These are phyloP conservation scores for Pleuronectes platessa DNA, from an alignment of 2,113 vertebrate genomes.

Conservation along the genomic window DNA sequence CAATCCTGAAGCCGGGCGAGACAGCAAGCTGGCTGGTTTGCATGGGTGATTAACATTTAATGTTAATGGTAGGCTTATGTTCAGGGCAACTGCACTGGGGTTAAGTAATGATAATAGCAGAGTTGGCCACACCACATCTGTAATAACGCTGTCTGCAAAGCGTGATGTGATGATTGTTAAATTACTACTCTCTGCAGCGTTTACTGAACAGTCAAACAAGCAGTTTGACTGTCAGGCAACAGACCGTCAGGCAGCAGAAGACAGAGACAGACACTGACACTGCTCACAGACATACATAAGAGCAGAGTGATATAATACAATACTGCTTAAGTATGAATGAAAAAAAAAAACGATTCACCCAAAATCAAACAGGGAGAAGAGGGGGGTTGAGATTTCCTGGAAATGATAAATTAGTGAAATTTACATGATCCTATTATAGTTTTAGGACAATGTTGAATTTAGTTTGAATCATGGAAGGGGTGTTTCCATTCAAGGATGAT, in stretches of 20 bases:
- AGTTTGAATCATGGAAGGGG: slow-evolving; percentile 45
- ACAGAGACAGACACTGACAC: slow-evolving; percentile 1
- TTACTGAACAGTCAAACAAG: slow-evolving; percentile 66
- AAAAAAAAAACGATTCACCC: slow-evolving; percentile 2
- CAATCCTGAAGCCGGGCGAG: slow-evolving; percentile 7
- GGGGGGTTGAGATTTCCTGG: neutral
- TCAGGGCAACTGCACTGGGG: slow-evolving; percentile 66
- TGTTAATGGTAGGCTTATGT: slow-evolving; percentile 77
- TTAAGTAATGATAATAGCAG: slow-evolving; percentile 79
- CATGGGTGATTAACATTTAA: slow-evolving; percentile 78
- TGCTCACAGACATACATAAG: neutral
- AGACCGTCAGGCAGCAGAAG: slow-evolving; percentile 36
- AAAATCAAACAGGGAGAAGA: neutral
- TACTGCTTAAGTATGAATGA: neutral
- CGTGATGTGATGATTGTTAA: slow-evolving; percentile 70
- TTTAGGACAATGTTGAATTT: slow-evolving; percentile 53
- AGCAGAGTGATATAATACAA: neutral
- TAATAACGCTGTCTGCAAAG: slow-evolving; percentile 79
- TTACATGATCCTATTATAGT: slow-evolving; percentile 33
- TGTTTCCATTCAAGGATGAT: slow-evolving; percentile 63
- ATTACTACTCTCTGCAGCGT: slow-evolving; percentile 67
- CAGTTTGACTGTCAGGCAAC: slow-evolving; percentile 51
- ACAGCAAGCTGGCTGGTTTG: slow-evolving; percentile 49
- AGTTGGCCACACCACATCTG: slow-evolving; percentile 71
- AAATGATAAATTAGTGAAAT: slow-evolving; percentile 42